Evolutionary conservation across 2,888 invertebrate species (phyloP).

Genomic region (Drosophila bunnanda): DNA sequence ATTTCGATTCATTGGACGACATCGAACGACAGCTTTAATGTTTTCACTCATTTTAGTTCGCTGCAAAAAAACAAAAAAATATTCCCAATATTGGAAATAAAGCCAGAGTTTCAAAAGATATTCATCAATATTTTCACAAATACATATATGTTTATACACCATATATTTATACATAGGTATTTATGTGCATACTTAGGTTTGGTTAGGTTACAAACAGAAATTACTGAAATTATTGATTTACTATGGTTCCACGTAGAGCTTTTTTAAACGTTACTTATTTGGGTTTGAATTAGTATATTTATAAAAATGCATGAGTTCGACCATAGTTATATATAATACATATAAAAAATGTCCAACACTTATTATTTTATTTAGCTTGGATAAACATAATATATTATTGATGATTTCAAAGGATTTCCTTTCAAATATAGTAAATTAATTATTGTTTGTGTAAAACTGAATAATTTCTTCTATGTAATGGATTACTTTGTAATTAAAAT

Average conservation of each 20-base stretch:
- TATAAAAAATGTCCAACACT: not conserved
- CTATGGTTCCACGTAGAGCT: not conserved
- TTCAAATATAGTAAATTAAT: not conserved
- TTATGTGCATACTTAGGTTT: too few species aligned
- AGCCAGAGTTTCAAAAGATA: too few species aligned
- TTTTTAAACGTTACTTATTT: not conserved
- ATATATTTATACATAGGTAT: too few species aligned
- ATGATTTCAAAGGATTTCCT: not conserved
- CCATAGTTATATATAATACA: not conserved
- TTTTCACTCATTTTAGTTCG: conserved; percentile 78
- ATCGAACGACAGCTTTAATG: conserved; percentile 85
- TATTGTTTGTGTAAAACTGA: not conserved
- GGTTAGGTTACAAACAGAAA: too few species aligned
- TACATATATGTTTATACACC: too few species aligned
- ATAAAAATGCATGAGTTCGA: not conserved
- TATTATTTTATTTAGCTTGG: too few species aligned
- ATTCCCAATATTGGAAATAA: not conserved
- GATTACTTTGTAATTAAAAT: not conserved
- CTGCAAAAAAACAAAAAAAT: conserved; percentile 4
- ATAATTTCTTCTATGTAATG: not conserved
- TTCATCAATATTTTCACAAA: too few species aligned
- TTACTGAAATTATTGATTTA: not conserved
- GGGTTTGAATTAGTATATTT: not conserved
- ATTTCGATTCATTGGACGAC: conserved; percentile 93
- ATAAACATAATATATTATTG: not conserved